Conservation (phyloP, 1,140 invertebrate genomes). For the Chironomus striatipennis region DNA sequence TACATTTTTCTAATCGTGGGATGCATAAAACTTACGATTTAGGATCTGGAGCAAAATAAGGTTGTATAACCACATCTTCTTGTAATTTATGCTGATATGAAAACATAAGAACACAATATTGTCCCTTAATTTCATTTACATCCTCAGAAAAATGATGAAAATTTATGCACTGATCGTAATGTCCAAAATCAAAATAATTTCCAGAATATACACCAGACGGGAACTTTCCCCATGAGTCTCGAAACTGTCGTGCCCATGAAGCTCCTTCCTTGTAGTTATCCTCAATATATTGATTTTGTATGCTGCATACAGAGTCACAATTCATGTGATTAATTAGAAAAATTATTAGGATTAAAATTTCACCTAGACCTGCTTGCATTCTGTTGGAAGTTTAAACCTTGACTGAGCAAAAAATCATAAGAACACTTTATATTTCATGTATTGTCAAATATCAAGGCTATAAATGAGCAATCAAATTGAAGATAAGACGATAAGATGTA, state of each 20-base stretch:
- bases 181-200: not conserved
- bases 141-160: not conserved
- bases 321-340: no score
- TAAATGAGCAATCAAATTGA: no score
- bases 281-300: not conserved
- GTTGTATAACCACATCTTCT: not conserved
- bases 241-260: not conserved
- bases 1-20: not conserved
- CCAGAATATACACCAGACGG: not conserved
- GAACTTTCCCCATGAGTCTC: not conserved
- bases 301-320: no score
- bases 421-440: no score
- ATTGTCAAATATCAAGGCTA: no score
- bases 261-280: not conserved
- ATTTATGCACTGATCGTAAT: not conserved
- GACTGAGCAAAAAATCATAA: no score
- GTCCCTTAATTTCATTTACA: not conserved
- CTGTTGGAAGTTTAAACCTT: no score
- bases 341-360: no score
- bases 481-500: no score
- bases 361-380: no score
- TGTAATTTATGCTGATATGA: not conserved
- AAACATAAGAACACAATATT: not conserved
- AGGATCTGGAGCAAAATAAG: not conserved
- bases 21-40: not conserved